phyloP scores from a whole-genome alignment of 2,113 vertebrate species.

The Esox niger region DNA sequence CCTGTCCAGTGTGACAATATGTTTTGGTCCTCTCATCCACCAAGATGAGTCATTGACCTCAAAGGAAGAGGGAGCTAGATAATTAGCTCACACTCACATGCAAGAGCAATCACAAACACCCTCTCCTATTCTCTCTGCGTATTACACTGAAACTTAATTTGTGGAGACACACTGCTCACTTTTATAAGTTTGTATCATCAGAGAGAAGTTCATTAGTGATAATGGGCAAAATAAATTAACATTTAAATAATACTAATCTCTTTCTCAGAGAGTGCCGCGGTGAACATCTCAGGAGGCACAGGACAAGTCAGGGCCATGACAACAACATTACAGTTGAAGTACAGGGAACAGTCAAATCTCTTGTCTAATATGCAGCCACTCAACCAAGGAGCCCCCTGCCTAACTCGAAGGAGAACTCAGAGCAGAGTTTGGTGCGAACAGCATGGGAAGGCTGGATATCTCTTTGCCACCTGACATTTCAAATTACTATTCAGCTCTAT shows the following conservation, averaged over 20 bases:
- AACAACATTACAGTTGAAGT: constrained; percentile 33
- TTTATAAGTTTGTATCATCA: constrained; percentile 17
- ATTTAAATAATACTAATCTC: constrained; percentile 63
- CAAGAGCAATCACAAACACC: neutral
- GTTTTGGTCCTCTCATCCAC: constrained; percentile 6
- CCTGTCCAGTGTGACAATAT: neutral
- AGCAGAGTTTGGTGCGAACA: neutral
- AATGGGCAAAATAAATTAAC: constrained; percentile 56
- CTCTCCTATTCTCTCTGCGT: constrained; percentile 16
- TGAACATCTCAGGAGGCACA: constrained; percentile 43
- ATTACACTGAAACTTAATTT: constrained; percentile 45
- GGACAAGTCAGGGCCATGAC: constrained; percentile 34
- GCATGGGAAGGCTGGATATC: neutral
- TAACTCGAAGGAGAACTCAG: constrained; percentile 24
- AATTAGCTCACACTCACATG: neutral
- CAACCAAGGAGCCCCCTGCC: constrained; percentile 22
- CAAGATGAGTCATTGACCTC: neutral
- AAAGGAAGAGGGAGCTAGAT: neutral
- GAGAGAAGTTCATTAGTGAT: constrained; percentile 28
- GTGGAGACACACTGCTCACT: constrained; percentile 15
- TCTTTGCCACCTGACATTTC: too few relatives aligned
- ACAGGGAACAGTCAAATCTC: constrained; percentile 11
- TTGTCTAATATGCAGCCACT: neutral
- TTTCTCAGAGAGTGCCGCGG: constrained; percentile 33
- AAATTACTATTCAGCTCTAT: neutral